Percentiles rank a stretch among this genome's conserved stretches.
These are phyloP conservation scores for Chanos chanos DNA, from an alignment of 2,797 vertebrate genomes.

Conservation along the genomic window DNA sequence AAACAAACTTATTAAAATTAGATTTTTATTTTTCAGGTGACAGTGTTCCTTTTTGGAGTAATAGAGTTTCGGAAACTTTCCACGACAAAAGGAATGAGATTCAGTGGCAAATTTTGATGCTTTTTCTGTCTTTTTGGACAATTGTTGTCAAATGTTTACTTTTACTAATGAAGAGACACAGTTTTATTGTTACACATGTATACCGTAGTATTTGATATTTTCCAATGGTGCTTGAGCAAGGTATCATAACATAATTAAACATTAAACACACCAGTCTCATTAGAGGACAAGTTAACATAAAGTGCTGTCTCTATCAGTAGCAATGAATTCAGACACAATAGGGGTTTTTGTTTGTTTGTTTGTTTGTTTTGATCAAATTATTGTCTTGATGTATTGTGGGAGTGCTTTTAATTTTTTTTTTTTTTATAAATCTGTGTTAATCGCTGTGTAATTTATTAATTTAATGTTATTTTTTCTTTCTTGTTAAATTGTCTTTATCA, in stretches of 20 bases:
- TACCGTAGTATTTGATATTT: slow-evolving; percentile 43
- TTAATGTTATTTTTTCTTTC: too few species aligned
- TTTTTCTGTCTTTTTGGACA: slow-evolving; percentile 34
- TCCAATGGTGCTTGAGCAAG: slow-evolving; percentile 55
- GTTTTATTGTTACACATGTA: too few species aligned
- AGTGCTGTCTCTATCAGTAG: slow-evolving; percentile 56
- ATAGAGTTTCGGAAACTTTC: slow-evolving; percentile 25
- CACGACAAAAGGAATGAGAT: too few species aligned
- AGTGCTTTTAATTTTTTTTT: too few species aligned
- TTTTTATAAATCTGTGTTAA: too few species aligned
- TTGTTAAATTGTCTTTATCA: too few species aligned
- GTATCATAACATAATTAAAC: slow-evolving; percentile 52
- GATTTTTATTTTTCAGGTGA: slow-evolving; percentile 4
- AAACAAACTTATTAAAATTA: slow-evolving; percentile 20
- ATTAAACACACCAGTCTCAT: slow-evolving; percentile 47
- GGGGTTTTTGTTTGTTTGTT: too few species aligned
- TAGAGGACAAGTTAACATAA: slow-evolving; percentile 49
- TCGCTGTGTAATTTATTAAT: too few species aligned
- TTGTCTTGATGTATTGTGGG: too few species aligned
- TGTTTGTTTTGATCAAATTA: too few species aligned
- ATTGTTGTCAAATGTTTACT: slow-evolving; percentile 30
- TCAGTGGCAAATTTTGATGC: too few species aligned
- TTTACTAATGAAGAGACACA: too few species aligned
- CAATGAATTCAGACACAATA: slow-evolving; percentile 31
- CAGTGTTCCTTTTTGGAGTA: slow-evolving; percentile 32